A percentile compares a stretch with the other conserved stretches of the same genome.
These are phyloP conservation scores for Apantesis nais DNA, from an alignment of 2,888 invertebrate genomes.

Conservation along the genomic window DNA sequence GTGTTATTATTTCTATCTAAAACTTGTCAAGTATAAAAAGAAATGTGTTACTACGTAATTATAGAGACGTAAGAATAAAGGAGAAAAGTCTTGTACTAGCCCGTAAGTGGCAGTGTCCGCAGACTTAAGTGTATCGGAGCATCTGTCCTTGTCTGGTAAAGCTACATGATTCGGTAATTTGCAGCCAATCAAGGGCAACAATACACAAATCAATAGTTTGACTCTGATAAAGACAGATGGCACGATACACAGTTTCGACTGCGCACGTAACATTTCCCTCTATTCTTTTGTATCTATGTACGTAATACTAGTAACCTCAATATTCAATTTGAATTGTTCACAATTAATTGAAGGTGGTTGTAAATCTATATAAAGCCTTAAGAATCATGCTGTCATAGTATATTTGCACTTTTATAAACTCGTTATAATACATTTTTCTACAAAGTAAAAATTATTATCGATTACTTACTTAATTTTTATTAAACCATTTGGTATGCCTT, in stretches of 20 bases:
- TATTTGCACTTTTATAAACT: conserved; percentile 26
- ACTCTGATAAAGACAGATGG: too few species aligned
- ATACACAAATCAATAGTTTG: too few species aligned
- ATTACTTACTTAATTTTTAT: conserved; percentile 33
- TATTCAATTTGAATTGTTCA: background rate
- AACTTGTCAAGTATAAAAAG: background rate
- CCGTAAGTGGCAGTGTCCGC: too few species aligned
- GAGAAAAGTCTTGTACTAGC: too few species aligned
- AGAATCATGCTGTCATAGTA: background rate
- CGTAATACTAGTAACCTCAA: background rate
- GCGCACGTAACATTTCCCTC: too few species aligned
- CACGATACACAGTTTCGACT: too few species aligned
- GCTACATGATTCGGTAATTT: too few species aligned
- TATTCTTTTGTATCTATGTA: too few species aligned
- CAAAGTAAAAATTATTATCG: conserved; percentile 37
- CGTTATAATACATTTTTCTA: conserved; percentile 29
- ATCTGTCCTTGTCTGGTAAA: too few species aligned
- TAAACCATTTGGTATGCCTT: conserved; percentile 44
- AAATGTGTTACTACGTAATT: background rate
- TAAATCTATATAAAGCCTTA: conserved; percentile 10
- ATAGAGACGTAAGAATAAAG: too few species aligned
- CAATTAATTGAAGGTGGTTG: background rate
- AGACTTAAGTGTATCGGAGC: too few species aligned
- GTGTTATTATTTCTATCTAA: background rate
- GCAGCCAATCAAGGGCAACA: too few species aligned